phyloP scores from a whole-genome alignment of 2,113 vertebrate genomes.

The Albula goreensis region DNA sequence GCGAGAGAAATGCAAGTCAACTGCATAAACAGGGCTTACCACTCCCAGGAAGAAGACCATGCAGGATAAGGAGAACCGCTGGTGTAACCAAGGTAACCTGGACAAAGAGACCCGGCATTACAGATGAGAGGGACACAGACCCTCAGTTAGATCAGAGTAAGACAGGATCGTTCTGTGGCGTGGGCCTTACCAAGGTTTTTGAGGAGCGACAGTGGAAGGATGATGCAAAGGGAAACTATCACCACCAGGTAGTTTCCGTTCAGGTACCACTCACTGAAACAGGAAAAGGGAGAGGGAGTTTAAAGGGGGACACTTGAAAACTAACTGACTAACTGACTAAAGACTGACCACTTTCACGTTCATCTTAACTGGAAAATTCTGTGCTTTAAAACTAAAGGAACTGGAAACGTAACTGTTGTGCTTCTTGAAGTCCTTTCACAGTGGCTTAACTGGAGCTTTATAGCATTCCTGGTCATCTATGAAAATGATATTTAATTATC shows the following conservation, averaged over 20 bases:
- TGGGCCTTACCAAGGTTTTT: conserved; percentile 88
- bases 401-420: no score
- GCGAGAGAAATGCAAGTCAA: background rate
- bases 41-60: conserved; percentile 95
- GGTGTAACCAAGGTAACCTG: conserved; percentile 96
- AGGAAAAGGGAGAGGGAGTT: conserved; percentile 12
- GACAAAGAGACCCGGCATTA: conserved; percentile 28
- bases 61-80: conserved; percentile 92
- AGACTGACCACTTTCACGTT: background rate
- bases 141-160: background rate
- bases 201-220: conserved; percentile 90
- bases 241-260: conserved; percentile 94
- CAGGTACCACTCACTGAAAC: conserved; percentile 89
- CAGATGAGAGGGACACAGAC: background rate
- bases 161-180: background rate
- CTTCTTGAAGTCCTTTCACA: no score
- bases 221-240: conserved; percentile 86
- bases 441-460: no score
- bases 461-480: no score
- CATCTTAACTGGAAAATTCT: no score
- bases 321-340: no score
- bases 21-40: conserved; percentile 72
- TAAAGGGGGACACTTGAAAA: background rate
- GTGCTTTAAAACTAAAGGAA: no score
- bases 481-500: no score